Evolutionary conservation across 2,797 vertebrate genomes (phyloP).

Genomic region (Bovichtus variegatus): DNA sequence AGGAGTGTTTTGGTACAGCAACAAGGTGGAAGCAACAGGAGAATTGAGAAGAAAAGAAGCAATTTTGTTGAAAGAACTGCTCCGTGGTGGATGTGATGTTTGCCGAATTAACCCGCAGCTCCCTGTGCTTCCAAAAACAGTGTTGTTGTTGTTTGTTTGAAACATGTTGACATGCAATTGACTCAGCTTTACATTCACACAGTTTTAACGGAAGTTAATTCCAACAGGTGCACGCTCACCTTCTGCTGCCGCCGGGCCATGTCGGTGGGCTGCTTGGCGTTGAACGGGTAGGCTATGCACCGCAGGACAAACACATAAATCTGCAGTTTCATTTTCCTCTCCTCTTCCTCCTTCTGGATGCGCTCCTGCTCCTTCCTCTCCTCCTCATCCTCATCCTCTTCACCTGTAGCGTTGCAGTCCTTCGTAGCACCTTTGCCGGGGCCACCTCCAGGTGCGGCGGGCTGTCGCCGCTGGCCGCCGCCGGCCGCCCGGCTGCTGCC

Average conservation of each 20-base stretch:
- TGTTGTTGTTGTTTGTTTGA: not conserved
- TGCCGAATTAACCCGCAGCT: not conserved
- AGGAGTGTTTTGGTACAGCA: not conserved
- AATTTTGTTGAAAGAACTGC: not conserved
- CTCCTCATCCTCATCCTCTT: conserved; percentile 77
- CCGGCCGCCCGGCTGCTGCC: conserved; percentile 26
- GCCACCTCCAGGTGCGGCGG: conserved; percentile 44
- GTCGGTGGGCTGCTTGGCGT: conserved; percentile 97
- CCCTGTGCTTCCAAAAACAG: fast-evolving
- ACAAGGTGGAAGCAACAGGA: conserved; percentile 11
- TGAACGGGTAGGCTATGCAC: conserved; percentile 96
- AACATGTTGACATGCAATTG: fast-evolving
- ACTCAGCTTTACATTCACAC: not conserved
- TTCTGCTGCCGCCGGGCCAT: conserved; percentile 97
- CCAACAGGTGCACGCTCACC: conserved; percentile 86
- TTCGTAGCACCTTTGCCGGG: conserved; percentile 35
- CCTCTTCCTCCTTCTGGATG: conserved; percentile 85
- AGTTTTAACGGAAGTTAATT: too few relatives aligned
- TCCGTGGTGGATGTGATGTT: fast-evolving
- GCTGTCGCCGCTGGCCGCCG: conserved; percentile 26
- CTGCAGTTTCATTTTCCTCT: conserved; percentile 90
- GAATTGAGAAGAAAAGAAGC: not conserved
- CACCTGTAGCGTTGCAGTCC: conserved; percentile 23
- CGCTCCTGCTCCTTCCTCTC: conserved; percentile 79
- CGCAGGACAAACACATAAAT: conserved; percentile 93